Conservation (phyloP, 2,113 vertebrate species). For the Camelus dromedarius region DNA sequence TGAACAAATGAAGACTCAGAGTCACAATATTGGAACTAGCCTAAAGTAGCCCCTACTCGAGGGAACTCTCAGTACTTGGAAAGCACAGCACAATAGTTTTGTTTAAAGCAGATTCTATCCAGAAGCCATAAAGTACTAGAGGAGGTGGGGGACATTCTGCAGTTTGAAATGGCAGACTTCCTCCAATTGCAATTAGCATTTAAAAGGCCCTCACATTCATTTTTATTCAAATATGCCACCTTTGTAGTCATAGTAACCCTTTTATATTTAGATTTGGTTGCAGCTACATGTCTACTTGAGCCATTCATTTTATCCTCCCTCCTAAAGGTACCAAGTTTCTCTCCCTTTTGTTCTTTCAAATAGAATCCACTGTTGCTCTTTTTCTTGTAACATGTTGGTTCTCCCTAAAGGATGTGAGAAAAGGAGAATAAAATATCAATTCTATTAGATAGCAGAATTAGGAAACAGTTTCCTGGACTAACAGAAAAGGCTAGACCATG, state of each 20-base stretch:
- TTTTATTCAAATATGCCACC: constrained; percentile 87
- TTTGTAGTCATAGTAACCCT: constrained; percentile 87
- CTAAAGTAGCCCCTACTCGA: background rate
- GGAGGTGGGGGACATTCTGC: background rate
- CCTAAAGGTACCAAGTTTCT: background rate
- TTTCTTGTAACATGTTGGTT: constrained; percentile 25
- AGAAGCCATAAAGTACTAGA: background rate
- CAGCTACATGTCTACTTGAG: constrained; percentile 66
- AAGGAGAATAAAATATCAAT: background rate
- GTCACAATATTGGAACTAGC: background rate
- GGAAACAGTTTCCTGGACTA: background rate
- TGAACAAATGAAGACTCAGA: constrained; percentile 8
- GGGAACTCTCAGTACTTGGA: constrained; percentile 24
- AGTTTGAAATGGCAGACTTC: constrained; percentile 79
- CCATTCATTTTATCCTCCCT: constrained; percentile 58
- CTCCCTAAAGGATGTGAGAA: constrained; percentile 39
- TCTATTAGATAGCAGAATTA: background rate
- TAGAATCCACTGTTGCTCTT: constrained; percentile 38
- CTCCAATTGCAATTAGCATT: constrained; percentile 82
- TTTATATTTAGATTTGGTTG: constrained; percentile 81
- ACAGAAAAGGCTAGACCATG: background rate
- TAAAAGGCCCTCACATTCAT: constrained; percentile 84
- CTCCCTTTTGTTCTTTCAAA: constrained; percentile 37
- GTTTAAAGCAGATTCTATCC: constrained; percentile 25
- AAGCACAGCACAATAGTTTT: background rate